These are phyloP conservation scores for Rapana venosa DNA, from an alignment of 2,888 invertebrate species.

Conservation along the genomic window DNA sequence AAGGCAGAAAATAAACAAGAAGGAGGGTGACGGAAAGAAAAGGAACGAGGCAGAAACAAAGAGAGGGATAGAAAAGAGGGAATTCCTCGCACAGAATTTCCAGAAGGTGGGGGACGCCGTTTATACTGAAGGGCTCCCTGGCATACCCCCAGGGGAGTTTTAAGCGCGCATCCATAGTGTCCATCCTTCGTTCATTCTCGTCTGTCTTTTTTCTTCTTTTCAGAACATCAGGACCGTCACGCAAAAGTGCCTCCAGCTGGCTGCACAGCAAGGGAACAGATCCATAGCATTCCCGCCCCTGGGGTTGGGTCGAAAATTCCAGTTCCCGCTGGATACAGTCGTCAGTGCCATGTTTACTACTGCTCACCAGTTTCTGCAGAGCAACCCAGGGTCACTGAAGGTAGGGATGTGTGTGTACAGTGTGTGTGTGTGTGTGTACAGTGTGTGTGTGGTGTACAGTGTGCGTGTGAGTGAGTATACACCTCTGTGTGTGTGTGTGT, in stretches of 20 bases:
- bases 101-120: too few relatives aligned
- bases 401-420: neutral
- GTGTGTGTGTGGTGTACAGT: constrained; percentile 7
- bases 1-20: too few relatives aligned
- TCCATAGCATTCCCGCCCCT: constrained; percentile 35
- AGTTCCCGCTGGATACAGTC: constrained; percentile 28
- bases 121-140: too few relatives aligned
- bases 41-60: too few relatives aligned
- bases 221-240: constrained; percentile 11
- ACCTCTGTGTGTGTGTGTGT: neutral
- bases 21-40: too few relatives aligned
- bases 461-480: neutral
- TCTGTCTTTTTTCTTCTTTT: neutral
- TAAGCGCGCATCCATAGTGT: too few relatives aligned
- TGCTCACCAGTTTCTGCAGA: constrained; percentile 29
- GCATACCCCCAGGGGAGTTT: too few relatives aligned
- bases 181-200: neutral
- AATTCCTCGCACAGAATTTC: too few relatives aligned
- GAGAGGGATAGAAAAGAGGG: too few relatives aligned
- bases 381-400: constrained; percentile 6
- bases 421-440: neutral
- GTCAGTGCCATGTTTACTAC: constrained; percentile 28
- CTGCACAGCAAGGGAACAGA: neutral
- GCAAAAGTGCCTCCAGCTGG: constrained; percentile 25
- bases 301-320: constrained; percentile 33